Evolutionary conservation across 2,888 invertebrate genomes (phyloP), one percentile per base, ranked within the genome.

Genomic region (Aleiodes leptofemur): DNA sequence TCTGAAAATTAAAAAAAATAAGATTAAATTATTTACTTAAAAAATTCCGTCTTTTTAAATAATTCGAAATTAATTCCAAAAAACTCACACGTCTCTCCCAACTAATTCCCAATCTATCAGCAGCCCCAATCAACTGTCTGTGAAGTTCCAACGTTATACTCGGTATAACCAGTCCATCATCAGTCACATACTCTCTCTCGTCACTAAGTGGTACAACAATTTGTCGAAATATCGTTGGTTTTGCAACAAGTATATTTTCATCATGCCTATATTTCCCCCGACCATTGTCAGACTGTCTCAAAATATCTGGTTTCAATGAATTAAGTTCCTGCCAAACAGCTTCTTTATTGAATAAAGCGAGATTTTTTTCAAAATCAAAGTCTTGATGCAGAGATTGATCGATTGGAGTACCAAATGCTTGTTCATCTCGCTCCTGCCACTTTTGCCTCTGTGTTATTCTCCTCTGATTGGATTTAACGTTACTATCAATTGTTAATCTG

Each of bases 291-390:
- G 90, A 90, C 79, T 92, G 91, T 70, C 90, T 90, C 31, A 94
- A 91, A 43, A 93, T 90, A 82, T 94, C 94, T 0, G 93, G 93
- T 82, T 92, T 93, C 76, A 92, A 91, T 4, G 92, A 91, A 85
- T 94, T 93, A 66, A 95, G 92, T 88, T 95, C 93, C 84, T 95
- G 93, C 93, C 94, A 95, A 68, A 95, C 91, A 31, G 95, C 95
- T 86, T 92, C 90, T 90, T 97, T 97, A 90, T 97, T 95, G 90
- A 98, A 98, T 66, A 98, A 91, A 29, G 97, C 97, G 73, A 97
- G 91, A 91, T 97, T 98, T 80, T 96, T 96, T 88, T 98, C 97
- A 91, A 98, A 97, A 91, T 98, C 97, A 91, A 98, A 98, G 84
- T 98, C 97, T 86, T 94, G 92, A 81, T 90, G 91, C 80, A 92